phyloP scores from a whole-genome alignment of 2,113 vertebrate species.

The Guaruba guarouba region DNA sequence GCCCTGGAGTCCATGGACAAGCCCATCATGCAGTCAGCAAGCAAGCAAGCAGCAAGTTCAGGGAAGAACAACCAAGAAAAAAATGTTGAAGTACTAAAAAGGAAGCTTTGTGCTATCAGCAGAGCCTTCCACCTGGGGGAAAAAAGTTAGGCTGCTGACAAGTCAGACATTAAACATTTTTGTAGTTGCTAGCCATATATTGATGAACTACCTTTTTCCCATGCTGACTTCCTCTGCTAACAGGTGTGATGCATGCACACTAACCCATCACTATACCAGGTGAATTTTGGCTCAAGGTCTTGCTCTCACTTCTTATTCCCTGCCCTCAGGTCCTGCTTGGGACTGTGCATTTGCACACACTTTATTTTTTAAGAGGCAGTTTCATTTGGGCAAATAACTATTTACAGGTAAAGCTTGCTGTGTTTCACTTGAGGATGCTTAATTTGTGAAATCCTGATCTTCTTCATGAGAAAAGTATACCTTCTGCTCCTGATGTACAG shows the following conservation, averaged over 20 bases:
- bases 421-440: not conserved
- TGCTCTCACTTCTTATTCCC: not conserved
- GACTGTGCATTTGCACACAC: not conserved
- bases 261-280: not conserved
- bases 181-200: not conserved
- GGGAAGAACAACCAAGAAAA: not conserved
- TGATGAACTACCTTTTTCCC: not conserved
- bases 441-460: not conserved
- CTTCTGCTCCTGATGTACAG: not conserved
- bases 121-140: not conserved
- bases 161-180: not conserved
- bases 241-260: fast-evolving
- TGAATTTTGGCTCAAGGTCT: not conserved
- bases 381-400: not conserved
- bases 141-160: not conserved
- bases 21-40: not conserved
- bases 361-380: not conserved
- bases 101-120: not conserved
- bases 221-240: not conserved
- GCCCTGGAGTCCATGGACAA: not conserved
- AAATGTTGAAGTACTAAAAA: not conserved
- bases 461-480: not conserved
- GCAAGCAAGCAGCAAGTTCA: not conserved
- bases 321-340: not conserved
- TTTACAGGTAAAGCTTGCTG: not conserved